Percentiles rank a stretch among this genome's conserved stretches.
phyloP scores from a whole-genome alignment of 2,888 invertebrate species.

The Metellina segmentata region DNA sequence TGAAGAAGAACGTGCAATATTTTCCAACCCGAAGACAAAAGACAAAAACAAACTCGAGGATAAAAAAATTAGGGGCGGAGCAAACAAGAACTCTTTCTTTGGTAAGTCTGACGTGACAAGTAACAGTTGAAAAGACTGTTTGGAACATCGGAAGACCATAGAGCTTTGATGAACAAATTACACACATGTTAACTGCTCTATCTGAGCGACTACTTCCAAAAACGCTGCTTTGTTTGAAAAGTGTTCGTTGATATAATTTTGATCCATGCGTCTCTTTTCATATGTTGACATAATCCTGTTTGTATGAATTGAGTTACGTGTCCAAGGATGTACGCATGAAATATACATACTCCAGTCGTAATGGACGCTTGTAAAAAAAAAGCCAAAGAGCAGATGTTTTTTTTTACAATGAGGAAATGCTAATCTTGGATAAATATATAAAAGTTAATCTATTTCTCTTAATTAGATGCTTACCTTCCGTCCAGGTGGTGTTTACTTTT shows the following conservation, averaged over 20 bases:
- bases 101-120: constrained; percentile 32
- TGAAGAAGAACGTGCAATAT: constrained; percentile 14
- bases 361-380: too few relatives aligned
- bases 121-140: constrained; percentile 21
- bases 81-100: constrained; percentile 13
- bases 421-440: background rate
- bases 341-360: too few relatives aligned
- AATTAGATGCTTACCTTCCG: background rate
- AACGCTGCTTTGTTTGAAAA: background rate
- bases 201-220: background rate
- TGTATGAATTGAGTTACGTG: too few relatives aligned
- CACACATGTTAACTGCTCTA: constrained; percentile 1
- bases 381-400: background rate
- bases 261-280: too few relatives aligned
- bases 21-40: constrained; percentile 35
- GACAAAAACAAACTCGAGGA: constrained; percentile 13
- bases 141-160: constrained; percentile 15
- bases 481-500: background rate
- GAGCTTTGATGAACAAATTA: constrained; percentile 31
- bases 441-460: background rate
- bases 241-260: background rate
- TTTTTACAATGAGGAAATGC: background rate
- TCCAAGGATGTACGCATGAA: too few relatives aligned
- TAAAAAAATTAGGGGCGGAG: constrained; percentile 25
- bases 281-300: too few relatives aligned